phyloP scores from a whole-genome alignment of 1,140 invertebrate genomes.

The Drosophila mayri region DNA sequence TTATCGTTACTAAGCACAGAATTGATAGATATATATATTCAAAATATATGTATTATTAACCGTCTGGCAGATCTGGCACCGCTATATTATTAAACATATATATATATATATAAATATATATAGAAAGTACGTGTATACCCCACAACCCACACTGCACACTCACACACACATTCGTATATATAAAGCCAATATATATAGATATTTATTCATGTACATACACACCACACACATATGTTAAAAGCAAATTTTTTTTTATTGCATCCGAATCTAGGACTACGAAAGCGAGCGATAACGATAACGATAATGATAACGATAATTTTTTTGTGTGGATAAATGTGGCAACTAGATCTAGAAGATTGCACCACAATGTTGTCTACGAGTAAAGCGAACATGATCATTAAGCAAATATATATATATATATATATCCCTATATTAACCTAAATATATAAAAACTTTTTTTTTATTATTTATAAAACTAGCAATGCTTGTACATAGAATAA shows the following conservation, averaged over 20 bases:
- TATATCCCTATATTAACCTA: constrained; percentile 32
- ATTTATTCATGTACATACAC: constrained; percentile 70
- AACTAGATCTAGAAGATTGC: constrained; percentile 54
- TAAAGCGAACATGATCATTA: constrained; percentile 43
- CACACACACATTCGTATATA: constrained; percentile 28
- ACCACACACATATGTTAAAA: constrained; percentile 42
- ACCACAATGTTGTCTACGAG: constrained; percentile 36
- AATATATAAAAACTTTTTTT: constrained; percentile 31
- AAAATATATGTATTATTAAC: constrained; percentile 75
- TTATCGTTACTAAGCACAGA: constrained; percentile 55
- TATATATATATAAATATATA: constrained; percentile 16
- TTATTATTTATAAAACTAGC: constrained; percentile 69
- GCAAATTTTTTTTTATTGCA: constrained; percentile 54
- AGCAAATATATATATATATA: constrained; percentile 30
- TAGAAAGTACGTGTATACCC: constrained; percentile 44
- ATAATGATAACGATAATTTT: constrained; percentile 16
- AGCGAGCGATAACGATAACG: neutral
- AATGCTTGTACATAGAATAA: constrained; percentile 75
- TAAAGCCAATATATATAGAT: constrained; percentile 43
- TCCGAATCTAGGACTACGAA: constrained; percentile 40
- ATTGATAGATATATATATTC: constrained; percentile 72
- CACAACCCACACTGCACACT: constrained; percentile 2
- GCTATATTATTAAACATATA: constrained; percentile 50
- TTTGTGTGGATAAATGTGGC: constrained; percentile 38
- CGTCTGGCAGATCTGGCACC: constrained; percentile 52